Conservation (phyloP, 2,888 invertebrate genomes). For the Troides helena region DNA sequence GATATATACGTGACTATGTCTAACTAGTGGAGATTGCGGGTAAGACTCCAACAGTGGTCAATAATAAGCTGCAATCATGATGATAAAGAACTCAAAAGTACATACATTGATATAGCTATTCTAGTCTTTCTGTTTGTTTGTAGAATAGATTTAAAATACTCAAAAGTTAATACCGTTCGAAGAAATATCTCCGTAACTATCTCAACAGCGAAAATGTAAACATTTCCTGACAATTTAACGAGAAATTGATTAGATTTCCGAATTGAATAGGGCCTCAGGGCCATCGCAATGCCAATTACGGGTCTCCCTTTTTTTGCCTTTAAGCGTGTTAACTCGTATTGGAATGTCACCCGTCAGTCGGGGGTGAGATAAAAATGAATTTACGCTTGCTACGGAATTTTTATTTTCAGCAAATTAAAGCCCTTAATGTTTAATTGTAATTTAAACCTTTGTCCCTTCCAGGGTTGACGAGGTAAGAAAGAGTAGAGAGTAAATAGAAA, state of each 20-base stretch:
- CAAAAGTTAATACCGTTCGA: slow-evolving; percentile 31
- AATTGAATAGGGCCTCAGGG: slow-evolving; percentile 61
- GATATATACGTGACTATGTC: no score
- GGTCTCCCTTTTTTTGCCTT: slow-evolving; percentile 33
- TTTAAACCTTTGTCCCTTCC: neutral
- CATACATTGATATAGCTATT: no score
- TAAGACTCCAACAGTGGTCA: no score
- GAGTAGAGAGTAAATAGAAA: no score
- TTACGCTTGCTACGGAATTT: slow-evolving; percentile 37
- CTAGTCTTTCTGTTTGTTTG: no score
- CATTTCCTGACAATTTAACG: slow-evolving; percentile 70
- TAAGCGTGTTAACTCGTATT: slow-evolving; percentile 25
- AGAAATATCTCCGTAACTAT: slow-evolving; percentile 60
- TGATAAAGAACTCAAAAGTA: no score
- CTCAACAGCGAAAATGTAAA: slow-evolving; percentile 49
- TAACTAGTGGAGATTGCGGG: no score
- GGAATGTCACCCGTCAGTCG: slow-evolving; percentile 23
- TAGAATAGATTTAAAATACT: no score
- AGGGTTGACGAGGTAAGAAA: no score
- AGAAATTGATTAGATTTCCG: slow-evolving; percentile 75
- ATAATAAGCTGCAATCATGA: no score
- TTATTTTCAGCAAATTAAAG: slow-evolving; percentile 30
- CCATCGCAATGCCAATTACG: slow-evolving; percentile 76
- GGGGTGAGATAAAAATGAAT: slow-evolving; percentile 21
- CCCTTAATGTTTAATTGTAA: neutral